Base-by-base conservation (phyloP, 2,888 invertebrate genomes). In the Salticus scenicus region DNA sequence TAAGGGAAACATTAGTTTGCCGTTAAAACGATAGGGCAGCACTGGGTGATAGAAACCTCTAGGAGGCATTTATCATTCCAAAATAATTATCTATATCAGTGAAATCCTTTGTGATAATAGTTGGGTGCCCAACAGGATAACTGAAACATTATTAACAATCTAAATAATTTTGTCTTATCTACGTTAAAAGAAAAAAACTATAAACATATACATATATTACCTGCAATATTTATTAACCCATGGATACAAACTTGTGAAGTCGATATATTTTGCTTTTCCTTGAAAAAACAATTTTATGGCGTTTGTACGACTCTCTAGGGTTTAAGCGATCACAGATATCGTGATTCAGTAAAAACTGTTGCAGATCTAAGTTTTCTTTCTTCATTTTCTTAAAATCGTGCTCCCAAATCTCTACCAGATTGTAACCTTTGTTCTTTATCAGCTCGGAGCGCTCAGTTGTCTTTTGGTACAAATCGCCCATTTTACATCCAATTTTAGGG, bases 401-500 rank as follows among this genome's bases (percentile, higher is more conserved):
- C 57, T 89, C 89, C 90, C 89, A 89, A 12, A 82, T 87, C 30
- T 67, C 85, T 0, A 86, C 72, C 20, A 88, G 87, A 0, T 64
- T 78, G 69, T 87, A 89, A 1, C 89, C 89, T 27, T 64, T 7
- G 12, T 28, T 8, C 27, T 2, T n/a, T 12, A 64, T 27, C 4
- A 14, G 8, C 20, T 64, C 14, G 8, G 30, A 27, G 0, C 14
- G 10, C 17, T 64, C 28, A 10, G 8, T 64, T 2, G 64, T 64
- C 7, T 64, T 64, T 10, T 64, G 7, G 2, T 24, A 24, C 4
- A 63, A 27, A 14, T 4, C 4, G 17, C 27, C 63, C 63, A 63
- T 63, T 14, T 1, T 24, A 7, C 7, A 24, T 63, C 63, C 51
- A 20, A 4, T 51, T 20, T 8, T 20, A 8, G 7, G 5, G n/a